Base-by-base conservation (phyloP, 2,888 invertebrate species). In the Orchesella flavescens region DNA sequence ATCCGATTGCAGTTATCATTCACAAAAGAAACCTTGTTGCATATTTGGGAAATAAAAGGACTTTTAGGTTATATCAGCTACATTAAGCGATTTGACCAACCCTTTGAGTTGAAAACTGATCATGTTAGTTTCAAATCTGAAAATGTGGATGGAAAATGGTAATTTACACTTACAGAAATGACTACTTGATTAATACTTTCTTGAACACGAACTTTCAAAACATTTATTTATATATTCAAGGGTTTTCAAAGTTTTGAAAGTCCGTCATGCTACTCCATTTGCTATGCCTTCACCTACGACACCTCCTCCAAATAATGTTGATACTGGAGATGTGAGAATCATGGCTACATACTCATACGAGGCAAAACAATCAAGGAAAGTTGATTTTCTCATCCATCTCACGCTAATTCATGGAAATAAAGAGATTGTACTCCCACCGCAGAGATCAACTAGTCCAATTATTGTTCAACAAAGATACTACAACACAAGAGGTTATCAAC, bases 111-210 rank as follows among this genome's bases (percentile, higher is more conserved):
- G 1, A 87, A 84, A 71, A 86, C 86, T 1, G 87, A 87, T 19
- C 81, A 86, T 13, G 78, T 87, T 1, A 84, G 72, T 23, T 86
- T 87, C 57, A 87, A 86, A 83, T 84, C 84, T 7, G 86, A 87
- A n/a, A 84, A 83, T 46, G 85, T 87, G 0, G 86, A 86, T 66
- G 87, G 87, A 15, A 86, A 87, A 83, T 87, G 87, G 87, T 86
- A 73, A 49, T 15, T 49, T 7, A 5, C 23, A 59, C 12, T 19
- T 57, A 46, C n/a, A 19, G n/a, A 19, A 68, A 69, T 69, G 24
- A 24, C 19, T 34, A 5, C 7, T 80, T 49, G n/a, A 19, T 49
- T 17, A 9, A 49, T 23, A 9, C n/a, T 7, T 15, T 63, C 2
- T 4, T 24, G 13, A 24, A 24, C n/a, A n/a, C n/a, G n/a, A n/a